Evolutionary conservation across 2,888 invertebrate species (phyloP).

Genomic region (Tiphia femorata): DNA sequence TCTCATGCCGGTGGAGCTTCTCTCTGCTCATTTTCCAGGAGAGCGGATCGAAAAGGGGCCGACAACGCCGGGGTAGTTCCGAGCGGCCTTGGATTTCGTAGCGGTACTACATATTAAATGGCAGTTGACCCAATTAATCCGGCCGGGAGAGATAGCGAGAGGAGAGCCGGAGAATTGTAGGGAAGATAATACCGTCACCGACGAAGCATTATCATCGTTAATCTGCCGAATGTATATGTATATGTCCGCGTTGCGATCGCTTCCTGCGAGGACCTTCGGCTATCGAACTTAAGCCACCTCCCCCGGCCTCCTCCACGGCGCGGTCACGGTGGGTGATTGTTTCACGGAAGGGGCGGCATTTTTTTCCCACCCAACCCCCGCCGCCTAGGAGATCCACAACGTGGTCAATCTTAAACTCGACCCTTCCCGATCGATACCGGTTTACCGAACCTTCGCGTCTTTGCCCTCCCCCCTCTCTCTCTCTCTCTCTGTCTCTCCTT

Average conservation of each 20-base stretch:
- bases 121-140: conserved; percentile 55
- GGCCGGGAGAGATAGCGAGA: neutral
- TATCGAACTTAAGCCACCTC: no score
- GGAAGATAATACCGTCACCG: conserved; percentile 47
- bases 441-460: conserved; percentile 16
- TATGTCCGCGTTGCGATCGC: no score
- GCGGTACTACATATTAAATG: conserved; percentile 55
- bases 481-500: conserved; percentile 25
- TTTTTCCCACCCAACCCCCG: no score
- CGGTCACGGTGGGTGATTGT: no score
- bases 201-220: conserved; percentile 43
- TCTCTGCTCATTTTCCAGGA: conserved; percentile 68
- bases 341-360: no score
- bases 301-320: no score
- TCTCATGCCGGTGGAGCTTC: conserved; percentile 58
- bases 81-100: conserved; percentile 55
- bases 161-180: conserved; percentile 21
- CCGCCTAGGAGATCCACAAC: no score
- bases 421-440: no score
- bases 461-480: conserved; percentile 1
- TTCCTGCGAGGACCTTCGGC: no score
- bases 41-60: conserved; percentile 63
- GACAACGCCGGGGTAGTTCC: conserved; percentile 39
- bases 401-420: no score
- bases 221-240: conserved; percentile 27